Percentiles rank a stretch among this genome's conserved stretches.
Conservation (phyloP, 2,797 vertebrate species). For the Lepilemur ruficaudatus region DNA sequence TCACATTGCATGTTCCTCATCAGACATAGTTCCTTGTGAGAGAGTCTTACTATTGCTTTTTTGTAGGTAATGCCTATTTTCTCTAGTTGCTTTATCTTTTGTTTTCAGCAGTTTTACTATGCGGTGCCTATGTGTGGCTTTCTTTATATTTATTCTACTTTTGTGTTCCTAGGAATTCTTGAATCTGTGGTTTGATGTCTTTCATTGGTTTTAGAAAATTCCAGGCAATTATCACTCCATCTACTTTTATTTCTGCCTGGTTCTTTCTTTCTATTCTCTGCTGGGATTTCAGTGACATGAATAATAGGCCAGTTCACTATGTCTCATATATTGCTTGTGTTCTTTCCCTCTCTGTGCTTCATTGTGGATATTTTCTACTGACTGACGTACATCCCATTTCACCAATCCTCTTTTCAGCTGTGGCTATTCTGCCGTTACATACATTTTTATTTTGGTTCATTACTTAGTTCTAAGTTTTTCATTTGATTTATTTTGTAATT, state of each 20-base stretch:
- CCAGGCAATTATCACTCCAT: neutral
- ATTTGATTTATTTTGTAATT: neutral
- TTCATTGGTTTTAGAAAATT: slow-evolving; percentile 46
- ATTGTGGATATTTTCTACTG: slow-evolving; percentile 41
- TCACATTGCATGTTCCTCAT: neutral
- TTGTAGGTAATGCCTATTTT: neutral
- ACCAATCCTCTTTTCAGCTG: neutral
- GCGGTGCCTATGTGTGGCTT: neutral
- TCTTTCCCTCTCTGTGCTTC: neutral
- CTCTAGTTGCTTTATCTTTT: neutral
- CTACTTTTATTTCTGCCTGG: neutral
- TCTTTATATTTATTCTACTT: slow-evolving; percentile 30
- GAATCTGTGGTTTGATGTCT: slow-evolving; percentile 36
- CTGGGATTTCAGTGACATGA: neutral
- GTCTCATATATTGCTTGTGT: neutral
- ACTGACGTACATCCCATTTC: neutral
- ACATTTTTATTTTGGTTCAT: slow-evolving; percentile 3
- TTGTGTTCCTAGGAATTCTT: neutral
- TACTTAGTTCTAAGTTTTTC: slow-evolving; percentile 14
- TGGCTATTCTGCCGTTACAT: slow-evolving; percentile 21
- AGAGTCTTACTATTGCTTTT: neutral
- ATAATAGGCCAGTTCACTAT: neutral
- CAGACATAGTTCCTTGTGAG: neutral
- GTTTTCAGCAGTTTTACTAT: neutral
- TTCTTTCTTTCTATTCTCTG: slow-evolving; percentile 34